Evolutionary conservation across 2,797 vertebrate species (phyloP), one percentile per base, ranked within the genome.

Genomic region (Zonotrichia albicollis): DNA sequence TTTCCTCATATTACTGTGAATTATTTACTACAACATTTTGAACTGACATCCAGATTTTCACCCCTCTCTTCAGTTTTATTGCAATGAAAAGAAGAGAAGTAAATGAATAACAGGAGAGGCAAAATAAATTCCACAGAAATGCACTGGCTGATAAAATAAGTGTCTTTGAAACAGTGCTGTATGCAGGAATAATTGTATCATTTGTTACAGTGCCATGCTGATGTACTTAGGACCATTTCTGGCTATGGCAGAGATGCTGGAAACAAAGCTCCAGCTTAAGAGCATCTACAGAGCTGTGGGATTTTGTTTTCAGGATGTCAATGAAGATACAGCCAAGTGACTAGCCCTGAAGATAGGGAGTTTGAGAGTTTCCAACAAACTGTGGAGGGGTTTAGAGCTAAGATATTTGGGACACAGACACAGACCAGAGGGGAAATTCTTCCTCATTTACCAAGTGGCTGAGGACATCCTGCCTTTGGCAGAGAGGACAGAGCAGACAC

Each of bases 21-120:
- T 97, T 97, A 97, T 97, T 97, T 94, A 95, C 94, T 95, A 64
- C 74, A 57, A 93, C 58, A 65, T 94, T 94, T 96, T 76, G 42
- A 93, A 93, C 68, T 90, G 96, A 89, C 84, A 95, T 93, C 79
- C 95, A 84, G 89, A 95, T 94, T 83, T 68, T 20, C 38, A 77
- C 58, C 84, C 70, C 74, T 94, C 65, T 91, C 68, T 51, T 94
- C 89, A 83, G 81, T 96, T 95, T 96, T 96, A 95, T 89, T 95
- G 84, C 71, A 96, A 82, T 76, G 89, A 76, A 96, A 95, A 96
- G 86, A 96, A 96, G 76, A 96, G 75, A 96, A 93, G 89, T 95
- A 96, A 97, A 96, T 95, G 79, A 96, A 92, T 90, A 97, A 91
- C 48, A 71, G 94, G 70, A 97, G 61, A 92, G 26, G 62, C 36